Evolutionary conservation across 2,113 vertebrate species (phyloP).

Genomic region (Megaptera novaeangliae): DNA sequence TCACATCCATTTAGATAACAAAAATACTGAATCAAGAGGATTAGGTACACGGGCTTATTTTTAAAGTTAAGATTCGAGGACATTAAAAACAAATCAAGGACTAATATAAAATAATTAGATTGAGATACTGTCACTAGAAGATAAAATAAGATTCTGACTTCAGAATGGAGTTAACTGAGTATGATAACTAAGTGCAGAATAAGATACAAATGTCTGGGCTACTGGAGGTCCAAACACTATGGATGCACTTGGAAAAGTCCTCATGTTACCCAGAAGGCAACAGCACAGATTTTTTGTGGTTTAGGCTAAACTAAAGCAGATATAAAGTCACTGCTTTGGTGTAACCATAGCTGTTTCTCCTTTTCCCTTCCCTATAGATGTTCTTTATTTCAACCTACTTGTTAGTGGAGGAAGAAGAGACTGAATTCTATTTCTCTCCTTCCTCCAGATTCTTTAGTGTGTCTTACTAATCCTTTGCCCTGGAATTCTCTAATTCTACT

Average conservation of each 20-base stretch:
- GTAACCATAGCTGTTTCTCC: neutral
- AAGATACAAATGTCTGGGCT: neutral
- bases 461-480: neutral
- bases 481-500: neutral
- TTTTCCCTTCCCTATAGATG: neutral
- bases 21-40: neutral
- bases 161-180: neutral
- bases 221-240: neutral
- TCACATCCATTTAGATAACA: neutral
- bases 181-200: neutral
- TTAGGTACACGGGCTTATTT: neutral
- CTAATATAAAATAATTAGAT: neutral
- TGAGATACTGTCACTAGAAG: neutral
- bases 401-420: neutral
- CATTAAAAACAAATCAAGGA: slow-evolving; percentile 9
- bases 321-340: neutral
- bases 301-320: neutral
- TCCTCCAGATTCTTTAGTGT: neutral
- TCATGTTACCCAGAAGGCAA: neutral
- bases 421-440: neutral
- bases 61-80: slow-evolving; percentile 20
- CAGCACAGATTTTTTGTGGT: neutral
- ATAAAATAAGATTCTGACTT: neutral
- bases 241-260: neutral
- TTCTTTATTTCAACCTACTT: neutral